These are phyloP conservation scores for Semnornis frantzii DNA, from an alignment of 2,113 vertebrate species.

Conservation along the genomic window DNA sequence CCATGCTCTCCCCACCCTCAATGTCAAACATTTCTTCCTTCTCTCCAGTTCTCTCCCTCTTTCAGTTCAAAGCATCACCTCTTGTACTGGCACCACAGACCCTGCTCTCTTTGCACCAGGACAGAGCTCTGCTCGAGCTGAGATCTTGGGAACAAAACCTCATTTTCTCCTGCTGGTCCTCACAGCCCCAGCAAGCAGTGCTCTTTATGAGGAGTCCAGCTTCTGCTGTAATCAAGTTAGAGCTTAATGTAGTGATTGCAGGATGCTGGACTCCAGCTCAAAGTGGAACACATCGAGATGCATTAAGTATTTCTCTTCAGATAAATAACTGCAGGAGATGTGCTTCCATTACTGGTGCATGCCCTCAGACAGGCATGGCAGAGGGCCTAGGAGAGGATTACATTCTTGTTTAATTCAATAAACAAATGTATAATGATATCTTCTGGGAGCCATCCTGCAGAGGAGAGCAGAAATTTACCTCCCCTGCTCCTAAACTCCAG, in stretches of 20 bases:
- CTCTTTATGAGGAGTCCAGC: not conserved
- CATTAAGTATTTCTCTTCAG: conserved; percentile 42
- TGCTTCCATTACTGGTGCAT: conserved; percentile 22
- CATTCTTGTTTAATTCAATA: conserved; percentile 19
- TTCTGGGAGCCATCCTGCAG: not conserved
- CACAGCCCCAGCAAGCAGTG: not conserved
- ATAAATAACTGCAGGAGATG: not conserved
- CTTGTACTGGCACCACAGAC: fast-evolving
- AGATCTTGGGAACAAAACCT: not conserved
- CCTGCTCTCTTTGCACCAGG: not conserved
- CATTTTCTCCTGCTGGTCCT: not conserved
- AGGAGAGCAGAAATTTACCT: not conserved
- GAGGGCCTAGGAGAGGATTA: conserved; percentile 17
- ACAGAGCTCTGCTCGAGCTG: not conserved
- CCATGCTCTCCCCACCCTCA: not conserved
- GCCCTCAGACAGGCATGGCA: not conserved
- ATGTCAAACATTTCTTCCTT: fast-evolving
- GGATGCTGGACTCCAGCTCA: not conserved
- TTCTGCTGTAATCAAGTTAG: not conserved
- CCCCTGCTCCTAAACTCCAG: not conserved
- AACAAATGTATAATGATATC: conserved; percentile 8
- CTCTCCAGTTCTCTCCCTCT: not conserved
- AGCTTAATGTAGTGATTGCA: not conserved
- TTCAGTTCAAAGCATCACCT: not conserved
- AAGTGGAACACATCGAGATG: not conserved